These are phyloP conservation scores for Scaptomyza graminum DNA, from an alignment of 1,140 invertebrate species.

Conservation along the genomic window DNA sequence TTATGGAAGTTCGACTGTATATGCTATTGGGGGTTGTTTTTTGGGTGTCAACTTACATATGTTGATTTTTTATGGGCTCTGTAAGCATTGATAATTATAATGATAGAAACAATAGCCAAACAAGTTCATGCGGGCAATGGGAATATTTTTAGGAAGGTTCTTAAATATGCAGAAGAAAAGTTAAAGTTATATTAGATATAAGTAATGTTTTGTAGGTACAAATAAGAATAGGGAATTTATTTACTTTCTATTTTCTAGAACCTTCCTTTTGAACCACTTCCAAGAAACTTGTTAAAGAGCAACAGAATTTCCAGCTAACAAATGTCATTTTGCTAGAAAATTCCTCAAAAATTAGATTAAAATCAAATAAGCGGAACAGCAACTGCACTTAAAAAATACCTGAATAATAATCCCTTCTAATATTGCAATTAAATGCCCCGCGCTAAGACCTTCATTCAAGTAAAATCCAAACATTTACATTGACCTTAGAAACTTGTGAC, in stretches of 20 bases:
- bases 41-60: background rate
- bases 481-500: conserved; percentile 27
- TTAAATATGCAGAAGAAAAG: background rate
- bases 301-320: background rate
- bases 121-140: background rate
- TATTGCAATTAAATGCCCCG: conserved; percentile 9
- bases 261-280: background rate
- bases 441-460: background rate
- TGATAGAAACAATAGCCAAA: conserved; percentile 10
- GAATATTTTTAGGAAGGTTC: background rate
- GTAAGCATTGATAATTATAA: conserved; percentile 10
- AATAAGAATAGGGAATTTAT: too few species aligned
- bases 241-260: too few species aligned
- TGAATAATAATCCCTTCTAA: background rate
- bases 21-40: conserved; percentile 18
- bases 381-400: background rate
- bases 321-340: background rate
- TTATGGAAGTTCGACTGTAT: too few species aligned
- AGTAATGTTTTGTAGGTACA: too few species aligned
- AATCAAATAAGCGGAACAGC: background rate
- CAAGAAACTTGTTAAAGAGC: background rate
- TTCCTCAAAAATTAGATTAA: background rate
- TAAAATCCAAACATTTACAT: conserved; percentile 8
- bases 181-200: too few species aligned
- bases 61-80: conserved; percentile 24